Percentiles rank a stretch among this genome's conserved stretches.
Evolutionary conservation across 64 coral and sea anemone genomes (phyloP).

Genomic region (Platygyra sinensis): DNA sequence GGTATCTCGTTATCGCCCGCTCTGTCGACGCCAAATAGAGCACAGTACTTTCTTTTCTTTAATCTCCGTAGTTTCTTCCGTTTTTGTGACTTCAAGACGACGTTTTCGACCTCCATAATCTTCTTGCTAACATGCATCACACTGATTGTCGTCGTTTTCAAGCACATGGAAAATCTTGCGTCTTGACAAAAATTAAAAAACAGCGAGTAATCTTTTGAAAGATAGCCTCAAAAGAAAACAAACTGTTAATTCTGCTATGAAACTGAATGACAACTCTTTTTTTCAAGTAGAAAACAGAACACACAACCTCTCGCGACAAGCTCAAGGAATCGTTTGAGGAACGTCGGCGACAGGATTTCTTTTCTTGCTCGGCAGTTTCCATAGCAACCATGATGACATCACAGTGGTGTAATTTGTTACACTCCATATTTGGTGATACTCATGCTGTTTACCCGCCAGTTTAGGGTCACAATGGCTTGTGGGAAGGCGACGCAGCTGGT

Average conservation of each 20-base stretch:
- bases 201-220: not conserved
- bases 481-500: not conserved
- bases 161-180: conserved; percentile 15
- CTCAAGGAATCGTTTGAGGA: not conserved
- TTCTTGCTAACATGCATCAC: not conserved
- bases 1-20: conserved; percentile 11
- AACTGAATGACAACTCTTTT: not conserved
- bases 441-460: conserved; percentile 2
- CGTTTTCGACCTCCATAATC: conserved; percentile 59
- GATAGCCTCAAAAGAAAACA: conserved; percentile 9
- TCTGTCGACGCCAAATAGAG: conserved; percentile 8
- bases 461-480: not conserved
- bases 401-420: not conserved
- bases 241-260: not conserved
- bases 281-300: too few species aligned
- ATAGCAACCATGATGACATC: conserved; percentile 29
- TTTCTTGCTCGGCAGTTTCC: not conserved
- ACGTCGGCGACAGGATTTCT: not conserved
- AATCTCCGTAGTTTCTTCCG: conserved; percentile 80
- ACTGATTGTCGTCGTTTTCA: conserved; percentile 7
- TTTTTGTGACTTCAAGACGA: conserved; percentile 40
- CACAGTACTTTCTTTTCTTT: conserved; percentile 80
- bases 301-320: not conserved
- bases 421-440: conserved; percentile 19
- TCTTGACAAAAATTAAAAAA: not conserved